Evolutionary conservation across 2,113 vertebrate species (phyloP), one percentile per base, ranked within the genome.

Genomic region (Microtus richardsoni): DNA sequence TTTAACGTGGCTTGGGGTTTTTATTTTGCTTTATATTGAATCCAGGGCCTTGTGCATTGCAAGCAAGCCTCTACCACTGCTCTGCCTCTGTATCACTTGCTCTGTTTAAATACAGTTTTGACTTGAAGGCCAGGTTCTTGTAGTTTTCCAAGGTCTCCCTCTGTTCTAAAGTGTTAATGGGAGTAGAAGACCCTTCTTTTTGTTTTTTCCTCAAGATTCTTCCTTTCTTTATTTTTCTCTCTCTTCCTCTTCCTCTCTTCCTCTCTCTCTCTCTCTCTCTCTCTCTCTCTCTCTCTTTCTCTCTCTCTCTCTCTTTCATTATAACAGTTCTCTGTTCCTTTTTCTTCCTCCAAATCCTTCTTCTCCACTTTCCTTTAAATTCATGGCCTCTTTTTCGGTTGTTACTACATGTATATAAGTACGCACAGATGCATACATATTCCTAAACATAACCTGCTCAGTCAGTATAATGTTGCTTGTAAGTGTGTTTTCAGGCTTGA

Each of bases 111-210:
- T 36, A n/a, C 19, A 83, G 19, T 80, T 88, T 88, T 44, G 88
- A 80, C 30, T 39, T 88, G 26, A 77, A 26, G 2, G 11, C 16
- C 26, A 60, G 6, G 14, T 62, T 90, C 44, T 91, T 54, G 49
- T 21, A 74, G n/a, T 24, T 80, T 89, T 75, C 94, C 64, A 93
- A 91, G 41, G 21, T 33, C 52, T n/a, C 3, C 52, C 13, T 91
- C 71, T 82, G 39, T 77, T 95, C 60, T 54, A 47, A 88, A 95
- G 44, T 68, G 41, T 89, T 89, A 79, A 82, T 52, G 28, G 24
- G 10, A 70, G 85, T 62, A 91, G 7, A 87, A 39, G 49, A 58
- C 60, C 54, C 79, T 89, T 94, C 66, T 36, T 75, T 16, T 84
- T 49, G 19, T 36, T 10, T 13, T 86, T 68, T 68, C 0, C 13